Evolutionary conservation across 2,888 invertebrate genomes (phyloP), one percentile per base, ranked within the genome.

Genomic region (Dasysyrphus tricinctus): DNA sequence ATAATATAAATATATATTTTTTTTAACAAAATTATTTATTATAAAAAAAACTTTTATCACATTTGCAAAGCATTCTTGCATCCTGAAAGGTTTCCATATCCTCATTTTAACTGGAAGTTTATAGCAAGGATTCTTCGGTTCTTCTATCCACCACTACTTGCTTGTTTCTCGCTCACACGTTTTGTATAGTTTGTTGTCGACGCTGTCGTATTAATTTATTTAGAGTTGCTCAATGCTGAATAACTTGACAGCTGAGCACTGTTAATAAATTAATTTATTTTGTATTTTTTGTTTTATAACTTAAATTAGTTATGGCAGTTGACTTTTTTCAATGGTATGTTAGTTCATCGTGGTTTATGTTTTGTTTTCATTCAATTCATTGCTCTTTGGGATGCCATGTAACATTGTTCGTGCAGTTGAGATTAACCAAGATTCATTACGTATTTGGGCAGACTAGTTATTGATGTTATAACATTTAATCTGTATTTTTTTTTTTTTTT

Each of bases 401-500:
- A 39, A 47, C 56, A 69, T 57, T n/a, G n/a, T n/a, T 59, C 29
- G 69, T 56, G 69, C 29, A 47, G 69, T 49, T 49, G 69, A 32
- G 47, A 65, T 94, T 94, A 97, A 91, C 97, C 96, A 90, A 97
- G 94, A 86, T 97, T 96, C 94, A 97, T 94, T 89, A 97, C 96
- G 92, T 96, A 97, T 94, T 97, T 97, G 91, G 97, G 97, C 93
- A 97, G 95, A 93, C 96, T 95, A 89, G 97, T 97, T 92, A 97
- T 96, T 90, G 97, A 96, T 95, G 97, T 96, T 90, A 97, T 94
- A 93, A 97, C 95, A 85, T 97, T 97, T 94, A 97, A 95, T 92
- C 97, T 97, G 94, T 63, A 69, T 63, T 19, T 57, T 56, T n/a
- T 44, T 70, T 34, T 29, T 51, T 61, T 73, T 16, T 49, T 73